Base-by-base conservation (phyloP, 2,888 invertebrate species). In the Drosophila anceps region DNA sequence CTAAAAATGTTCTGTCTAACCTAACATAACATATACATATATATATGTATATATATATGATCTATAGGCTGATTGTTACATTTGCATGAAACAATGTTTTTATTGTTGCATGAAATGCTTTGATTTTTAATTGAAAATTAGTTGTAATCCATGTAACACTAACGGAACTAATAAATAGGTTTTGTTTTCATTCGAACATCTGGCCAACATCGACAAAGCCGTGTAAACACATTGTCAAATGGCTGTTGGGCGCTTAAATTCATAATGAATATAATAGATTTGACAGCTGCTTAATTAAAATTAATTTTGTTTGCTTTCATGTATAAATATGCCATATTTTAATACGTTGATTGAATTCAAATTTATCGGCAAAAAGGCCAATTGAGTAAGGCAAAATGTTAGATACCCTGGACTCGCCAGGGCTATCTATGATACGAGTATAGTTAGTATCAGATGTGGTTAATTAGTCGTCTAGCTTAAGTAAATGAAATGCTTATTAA, bases 221-320 rank as follows among this genome's bases (percentile, higher is more conserved):
- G 20, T 20, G 35, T 12, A 51, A 31, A 44, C 27, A 46, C 20
- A 15, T 51, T 35, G 35, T 20, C 9, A 13, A 51, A 35, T 51
- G 13, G 31, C 51, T 51, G 51, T 31, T 9, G 53, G 35, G 35
- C 35, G 10, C 35, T 53, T 31, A 15, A 53, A 37, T 39, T 27
- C 18, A 20, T 27, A 54, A 54, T 54, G 37, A 39, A 54, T 54
- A 1, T 54, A 53, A 35, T 53, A 37, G 37, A 18, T 39, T n/a
- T 39, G 39, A 54, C 54, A 54, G 54, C 54, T 54, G 13, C 54
- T 39, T 54, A 39, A 54, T 54, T 54, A 54, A 39, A 39, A 54
- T 27, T 27, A 39, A 39, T 54, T 54, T 37, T 24, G 35, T 39
- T 54, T 35, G 33, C 12, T 0, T 29, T 29, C 7, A 12, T n/a